Evolutionary conservation across 1,140 invertebrate species (phyloP).

Genomic region (Melipona quadrifasciata): DNA sequence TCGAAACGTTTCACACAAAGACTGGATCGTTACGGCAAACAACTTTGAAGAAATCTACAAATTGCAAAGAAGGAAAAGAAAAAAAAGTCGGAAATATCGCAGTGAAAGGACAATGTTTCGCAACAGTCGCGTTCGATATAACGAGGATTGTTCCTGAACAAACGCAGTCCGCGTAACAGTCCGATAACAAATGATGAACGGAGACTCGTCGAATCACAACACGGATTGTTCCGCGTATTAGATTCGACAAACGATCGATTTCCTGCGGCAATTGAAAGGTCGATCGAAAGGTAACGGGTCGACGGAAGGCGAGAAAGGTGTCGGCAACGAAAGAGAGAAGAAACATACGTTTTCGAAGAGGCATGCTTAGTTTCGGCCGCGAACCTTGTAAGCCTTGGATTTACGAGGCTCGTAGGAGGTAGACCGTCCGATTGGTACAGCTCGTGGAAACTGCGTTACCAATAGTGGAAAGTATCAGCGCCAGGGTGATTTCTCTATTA

Average conservation of each 20-base stretch:
- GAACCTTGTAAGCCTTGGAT: constrained; percentile 62
- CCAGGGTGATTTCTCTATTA: constrained; percentile 74
- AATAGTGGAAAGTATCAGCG: constrained; percentile 70
- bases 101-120: background rate
- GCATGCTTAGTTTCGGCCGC: constrained; percentile 33
- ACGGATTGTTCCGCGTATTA: constrained; percentile 16
- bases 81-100: background rate
- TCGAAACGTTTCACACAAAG: too few relatives aligned
- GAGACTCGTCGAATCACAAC: constrained; percentile 15
- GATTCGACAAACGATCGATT: constrained; percentile 45
- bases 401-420: constrained; percentile 65
- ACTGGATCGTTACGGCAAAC: too few relatives aligned
- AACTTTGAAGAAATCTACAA: too few relatives aligned
- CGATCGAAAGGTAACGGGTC: constrained; percentile 20
- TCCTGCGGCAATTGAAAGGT: background rate
- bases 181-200: constrained; percentile 17
- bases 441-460: constrained; percentile 61
- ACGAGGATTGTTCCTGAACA: background rate
- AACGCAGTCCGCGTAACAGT: background rate
- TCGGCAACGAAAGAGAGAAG: background rate
- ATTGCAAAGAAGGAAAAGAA: too few relatives aligned
- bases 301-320: background rate
- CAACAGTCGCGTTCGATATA: too few relatives aligned
- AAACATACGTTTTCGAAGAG: background rate
- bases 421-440: constrained; percentile 49